phyloP scores from a whole-genome alignment of 2,888 invertebrate genomes.

The Mystacides longicornis region DNA sequence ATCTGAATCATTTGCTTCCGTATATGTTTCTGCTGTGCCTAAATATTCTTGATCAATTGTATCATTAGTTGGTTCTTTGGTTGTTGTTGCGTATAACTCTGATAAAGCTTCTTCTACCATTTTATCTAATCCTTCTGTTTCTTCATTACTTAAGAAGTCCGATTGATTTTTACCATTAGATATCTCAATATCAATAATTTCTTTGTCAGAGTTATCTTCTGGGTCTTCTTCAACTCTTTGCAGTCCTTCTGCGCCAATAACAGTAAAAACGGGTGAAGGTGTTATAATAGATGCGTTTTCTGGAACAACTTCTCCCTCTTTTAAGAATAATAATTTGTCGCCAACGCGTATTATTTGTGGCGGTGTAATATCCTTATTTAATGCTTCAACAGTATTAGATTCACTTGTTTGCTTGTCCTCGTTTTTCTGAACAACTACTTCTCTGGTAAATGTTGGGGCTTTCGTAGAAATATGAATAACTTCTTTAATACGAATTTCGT shows the following conservation, averaged over 20 bases:
- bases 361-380: slow-evolving; percentile 28
- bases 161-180: background rate
- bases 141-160: background rate
- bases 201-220: slow-evolving; percentile 29
- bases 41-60: background rate
- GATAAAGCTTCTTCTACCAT: slow-evolving; percentile 17
- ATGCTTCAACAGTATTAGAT: slow-evolving; percentile 26
- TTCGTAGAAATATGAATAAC: slow-evolving; percentile 39
- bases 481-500: slow-evolving; percentile 44
- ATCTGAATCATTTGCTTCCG: background rate
- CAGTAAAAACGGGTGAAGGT: slow-evolving; percentile 36
- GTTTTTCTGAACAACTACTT: slow-evolving; percentile 30
- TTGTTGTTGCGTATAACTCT: slow-evolving; percentile 15
- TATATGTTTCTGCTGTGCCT: background rate
- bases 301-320: slow-evolving; percentile 31
- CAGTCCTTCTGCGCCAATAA: slow-evolving; percentile 41
- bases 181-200: slow-evolving; percentile 12
- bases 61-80: slow-evolving; percentile 1
- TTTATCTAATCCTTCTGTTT: slow-evolving; percentile 15
- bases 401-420: background rate
- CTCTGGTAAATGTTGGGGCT: slow-evolving; percentile 41
- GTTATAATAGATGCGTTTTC: slow-evolving; percentile 34
- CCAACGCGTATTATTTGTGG: slow-evolving; percentile 37
- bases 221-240: slow-evolving; percentile 33
- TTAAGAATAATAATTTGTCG: slow-evolving; percentile 36